Evolutionary conservation across 35 echinoderm and acorn worm genomes (phyloP).

Genomic region (Nesometra sesokonis): DNA sequence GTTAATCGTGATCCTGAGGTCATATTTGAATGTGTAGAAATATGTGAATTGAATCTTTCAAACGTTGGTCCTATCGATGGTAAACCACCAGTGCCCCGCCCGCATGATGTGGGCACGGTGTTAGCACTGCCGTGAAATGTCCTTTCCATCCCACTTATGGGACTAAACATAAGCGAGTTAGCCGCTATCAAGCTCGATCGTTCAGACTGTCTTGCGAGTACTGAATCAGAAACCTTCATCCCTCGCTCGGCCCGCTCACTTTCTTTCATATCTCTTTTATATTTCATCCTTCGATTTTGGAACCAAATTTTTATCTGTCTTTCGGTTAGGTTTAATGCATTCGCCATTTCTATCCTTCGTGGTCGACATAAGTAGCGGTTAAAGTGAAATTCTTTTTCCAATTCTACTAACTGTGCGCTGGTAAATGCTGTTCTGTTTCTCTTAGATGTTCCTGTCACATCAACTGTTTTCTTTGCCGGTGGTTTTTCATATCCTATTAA

Average conservation of each 20-base stretch:
- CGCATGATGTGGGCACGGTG: background rate
- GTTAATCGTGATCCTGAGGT: background rate
- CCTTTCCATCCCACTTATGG: background rate
- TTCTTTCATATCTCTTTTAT: conserved; percentile 50
- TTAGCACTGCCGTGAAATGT: background rate
- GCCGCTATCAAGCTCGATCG: background rate
- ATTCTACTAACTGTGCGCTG: conserved; percentile 65
- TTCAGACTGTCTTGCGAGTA: background rate
- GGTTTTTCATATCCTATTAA: background rate
- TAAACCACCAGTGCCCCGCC: background rate
- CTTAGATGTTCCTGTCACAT: conserved; percentile 1
- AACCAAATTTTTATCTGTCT: conserved; percentile 99
- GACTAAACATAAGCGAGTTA: background rate
- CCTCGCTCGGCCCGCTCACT: background rate
- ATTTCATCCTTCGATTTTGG: conserved; percentile 94
- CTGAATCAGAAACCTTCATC: background rate
- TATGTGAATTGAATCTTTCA: background rate
- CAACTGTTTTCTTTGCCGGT: background rate
- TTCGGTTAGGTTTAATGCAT: conserved; percentile 65
- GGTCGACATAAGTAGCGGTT: conserved; percentile 74
- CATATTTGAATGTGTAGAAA: background rate
- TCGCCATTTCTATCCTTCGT: conserved; percentile 79
- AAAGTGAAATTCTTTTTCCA: conserved; percentile 95
- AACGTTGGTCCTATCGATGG: background rate
- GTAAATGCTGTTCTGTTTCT: conserved; percentile 74